Evolutionary conservation across 2,888 invertebrate species (phyloP).

Genomic region (Aleiodes alternator): DNA sequence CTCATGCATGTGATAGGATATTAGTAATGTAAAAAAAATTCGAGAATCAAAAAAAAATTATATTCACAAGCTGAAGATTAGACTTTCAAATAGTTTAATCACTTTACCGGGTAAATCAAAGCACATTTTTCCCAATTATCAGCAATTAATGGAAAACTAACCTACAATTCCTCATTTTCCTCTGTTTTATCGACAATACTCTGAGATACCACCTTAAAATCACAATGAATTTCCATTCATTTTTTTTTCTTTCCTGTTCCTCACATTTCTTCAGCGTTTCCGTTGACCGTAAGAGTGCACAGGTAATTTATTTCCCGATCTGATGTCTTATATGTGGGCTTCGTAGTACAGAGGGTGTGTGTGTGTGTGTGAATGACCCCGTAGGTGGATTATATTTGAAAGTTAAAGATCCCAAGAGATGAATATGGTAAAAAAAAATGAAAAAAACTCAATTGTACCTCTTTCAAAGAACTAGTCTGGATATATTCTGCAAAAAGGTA

Average conservation of each 20-base stretch:
- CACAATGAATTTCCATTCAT: not conserved
- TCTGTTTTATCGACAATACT: too few species aligned
- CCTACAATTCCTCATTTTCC: too few species aligned
- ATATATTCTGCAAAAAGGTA: not conserved
- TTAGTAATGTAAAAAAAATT: too few species aligned
- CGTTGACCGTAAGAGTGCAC: constrained; percentile 41
- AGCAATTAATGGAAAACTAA: too few species aligned
- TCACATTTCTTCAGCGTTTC: constrained; percentile 37
- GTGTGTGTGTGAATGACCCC: constrained; percentile 44
- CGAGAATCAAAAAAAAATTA: too few species aligned
- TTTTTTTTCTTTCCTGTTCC: constrained; percentile 16
- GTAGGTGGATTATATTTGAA: constrained; percentile 36
- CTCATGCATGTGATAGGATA: too few species aligned
- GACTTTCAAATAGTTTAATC: too few species aligned
- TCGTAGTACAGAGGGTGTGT: constrained; percentile 34
- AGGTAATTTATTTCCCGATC: constrained; percentile 49
- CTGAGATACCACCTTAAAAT: not conserved
- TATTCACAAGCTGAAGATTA: too few species aligned
- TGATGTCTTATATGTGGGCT: constrained; percentile 45
- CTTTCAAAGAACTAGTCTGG: not conserved
- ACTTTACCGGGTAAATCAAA: too few species aligned
- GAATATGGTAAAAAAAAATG: constrained; percentile 23
- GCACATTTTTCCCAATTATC: too few species aligned
- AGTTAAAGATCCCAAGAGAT: constrained; percentile 27
- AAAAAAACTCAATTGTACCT: constrained; percentile 3